Conservation (phyloP, 2,888 invertebrate genomes). For the Ariolimax columbianus region DNA sequence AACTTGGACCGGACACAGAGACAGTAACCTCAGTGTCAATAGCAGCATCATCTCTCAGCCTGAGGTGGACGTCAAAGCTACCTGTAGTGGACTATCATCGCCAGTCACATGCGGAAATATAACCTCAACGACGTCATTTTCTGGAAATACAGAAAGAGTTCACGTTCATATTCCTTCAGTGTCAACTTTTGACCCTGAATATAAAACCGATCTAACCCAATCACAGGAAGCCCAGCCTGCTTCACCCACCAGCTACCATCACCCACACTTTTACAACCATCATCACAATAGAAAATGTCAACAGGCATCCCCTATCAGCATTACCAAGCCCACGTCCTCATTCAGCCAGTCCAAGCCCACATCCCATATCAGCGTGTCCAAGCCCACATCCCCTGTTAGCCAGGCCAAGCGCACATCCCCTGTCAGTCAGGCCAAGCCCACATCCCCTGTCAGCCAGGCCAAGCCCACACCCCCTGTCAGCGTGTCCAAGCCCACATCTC, state of each 20-base stretch:
- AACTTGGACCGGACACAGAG: neutral
- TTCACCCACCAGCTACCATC: conserved; percentile 14
- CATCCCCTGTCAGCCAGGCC: too few species aligned
- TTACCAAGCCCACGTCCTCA: too few species aligned
- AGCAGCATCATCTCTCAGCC: neutral
- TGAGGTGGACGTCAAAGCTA: neutral
- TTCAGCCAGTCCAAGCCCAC: too few species aligned
- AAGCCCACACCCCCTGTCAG: too few species aligned
- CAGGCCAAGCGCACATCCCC: too few species aligned
- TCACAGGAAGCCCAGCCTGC: neutral
- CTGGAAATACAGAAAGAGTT: neutral
- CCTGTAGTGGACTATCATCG: neutral
- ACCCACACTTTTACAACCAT: conserved; percentile 31
- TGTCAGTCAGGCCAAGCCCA: too few species aligned
- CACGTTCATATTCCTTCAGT: neutral
- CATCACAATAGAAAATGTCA: neutral
- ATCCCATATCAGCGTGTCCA: too few species aligned
- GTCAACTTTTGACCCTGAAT: neutral
- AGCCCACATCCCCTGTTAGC: too few species aligned
- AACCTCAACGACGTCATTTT: neutral
- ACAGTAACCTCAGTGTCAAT: neutral
- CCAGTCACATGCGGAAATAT: neutral
- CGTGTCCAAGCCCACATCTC: conserved; percentile 45
- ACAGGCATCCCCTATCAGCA: too few species aligned
- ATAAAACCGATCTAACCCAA: neutral